These are phyloP conservation scores for Podiceps cristatus DNA, from an alignment of 2,113 vertebrate genomes.

Conservation along the genomic window DNA sequence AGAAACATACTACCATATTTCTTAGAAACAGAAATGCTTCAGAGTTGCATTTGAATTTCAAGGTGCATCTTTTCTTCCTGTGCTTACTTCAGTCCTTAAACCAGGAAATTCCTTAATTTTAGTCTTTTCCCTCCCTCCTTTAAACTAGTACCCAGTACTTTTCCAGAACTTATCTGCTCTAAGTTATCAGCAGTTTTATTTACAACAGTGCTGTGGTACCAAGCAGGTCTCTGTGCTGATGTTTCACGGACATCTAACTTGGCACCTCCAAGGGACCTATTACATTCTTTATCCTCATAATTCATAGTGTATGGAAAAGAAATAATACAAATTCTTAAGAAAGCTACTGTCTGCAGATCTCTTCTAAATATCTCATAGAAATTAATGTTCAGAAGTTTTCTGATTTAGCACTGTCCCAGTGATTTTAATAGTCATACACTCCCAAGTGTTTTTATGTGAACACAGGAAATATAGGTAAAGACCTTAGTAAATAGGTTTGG, in stretches of 20 bases:
- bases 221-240: background rate
- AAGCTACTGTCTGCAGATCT: background rate
- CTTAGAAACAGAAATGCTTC: background rate
- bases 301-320: background rate
- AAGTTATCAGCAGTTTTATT: background rate
- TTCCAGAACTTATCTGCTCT: background rate
- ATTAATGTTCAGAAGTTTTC: background rate
- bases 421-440: background rate
- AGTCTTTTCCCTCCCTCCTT: background rate
- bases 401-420: background rate
- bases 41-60: background rate
- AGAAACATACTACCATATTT: background rate
- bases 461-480: background rate
- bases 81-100: background rate
- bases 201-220: background rate
- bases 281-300: background rate
- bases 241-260: background rate
- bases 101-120: background rate
- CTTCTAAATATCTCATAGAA: background rate
- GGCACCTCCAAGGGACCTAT: background rate
- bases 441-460: background rate
- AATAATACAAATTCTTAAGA: background rate
- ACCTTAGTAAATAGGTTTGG: background rate
- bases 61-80: background rate
- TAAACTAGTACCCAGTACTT: background rate